Evolutionary conservation across 2,797 vertebrate species (phyloP).

Genomic region (Crocidura indochinensis): DNA sequence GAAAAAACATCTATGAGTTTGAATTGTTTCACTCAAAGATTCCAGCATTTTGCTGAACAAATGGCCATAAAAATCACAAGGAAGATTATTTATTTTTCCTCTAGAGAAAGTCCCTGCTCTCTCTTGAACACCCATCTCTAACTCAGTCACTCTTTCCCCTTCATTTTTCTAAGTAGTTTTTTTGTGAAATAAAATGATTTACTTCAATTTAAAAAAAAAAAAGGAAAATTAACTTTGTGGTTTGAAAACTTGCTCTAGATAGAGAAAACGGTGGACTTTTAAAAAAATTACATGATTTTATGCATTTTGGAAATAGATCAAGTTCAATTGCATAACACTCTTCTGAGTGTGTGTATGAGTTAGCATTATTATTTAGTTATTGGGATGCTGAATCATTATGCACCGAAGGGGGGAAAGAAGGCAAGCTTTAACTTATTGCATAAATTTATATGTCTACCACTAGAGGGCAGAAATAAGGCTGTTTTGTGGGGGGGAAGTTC

Average conservation of each 20-base stretch:
- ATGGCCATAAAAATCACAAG: background rate
- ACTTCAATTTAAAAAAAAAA: background rate
- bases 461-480: slow-evolving; percentile 84
- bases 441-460: slow-evolving; percentile 69
- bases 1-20: slow-evolving; percentile 40
- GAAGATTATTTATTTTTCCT: too few species aligned
- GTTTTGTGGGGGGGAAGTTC: slow-evolving; percentile 60
- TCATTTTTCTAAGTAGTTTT: too few species aligned
- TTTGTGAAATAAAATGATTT: too few species aligned
- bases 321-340: background rate
- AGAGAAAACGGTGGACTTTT: background rate
- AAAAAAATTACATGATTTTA: slow-evolving; percentile 21
- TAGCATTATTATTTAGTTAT: slow-evolving; percentile 38
- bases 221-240: background rate
- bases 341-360: background rate
- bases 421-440: slow-evolving; percentile 12
- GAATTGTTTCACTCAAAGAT: slow-evolving; percentile 16
- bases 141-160: too few species aligned
- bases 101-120: too few species aligned
- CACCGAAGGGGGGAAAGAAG: background rate
- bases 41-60: slow-evolving; percentile 25
- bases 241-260: slow-evolving; percentile 49
- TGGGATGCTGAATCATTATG: slow-evolving; percentile 74
- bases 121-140: too few species aligned
- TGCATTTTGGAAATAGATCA: slow-evolving; percentile 31